These are phyloP conservation scores for Nudaria mundana DNA, from an alignment of 2,888 invertebrate species.

Conservation along the genomic window DNA sequence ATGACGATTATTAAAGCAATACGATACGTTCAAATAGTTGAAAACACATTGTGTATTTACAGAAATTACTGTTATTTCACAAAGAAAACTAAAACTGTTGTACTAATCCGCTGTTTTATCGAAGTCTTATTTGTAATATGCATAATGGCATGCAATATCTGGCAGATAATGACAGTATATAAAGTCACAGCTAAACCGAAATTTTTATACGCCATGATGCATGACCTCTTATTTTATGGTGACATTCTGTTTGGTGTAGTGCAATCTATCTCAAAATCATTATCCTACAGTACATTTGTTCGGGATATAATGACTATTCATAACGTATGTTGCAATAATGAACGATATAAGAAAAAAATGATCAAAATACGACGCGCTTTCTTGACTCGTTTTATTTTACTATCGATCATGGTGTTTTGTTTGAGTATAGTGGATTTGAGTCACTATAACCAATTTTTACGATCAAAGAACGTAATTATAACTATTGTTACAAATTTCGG, in stretches of 20 bases:
- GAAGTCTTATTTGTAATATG: neutral
- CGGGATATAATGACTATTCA: neutral
- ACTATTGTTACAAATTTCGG: neutral
- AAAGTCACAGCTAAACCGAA: too few species aligned
- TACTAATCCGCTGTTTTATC: neutral
- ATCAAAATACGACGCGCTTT: neutral
- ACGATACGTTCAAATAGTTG: neutral
- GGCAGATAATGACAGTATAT: too few species aligned
- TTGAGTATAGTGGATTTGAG: neutral
- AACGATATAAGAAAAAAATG: neutral
- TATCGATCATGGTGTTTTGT: neutral
- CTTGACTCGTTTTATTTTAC: neutral
- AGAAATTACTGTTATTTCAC: neutral
- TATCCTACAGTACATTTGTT: neutral
- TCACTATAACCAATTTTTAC: neutral
- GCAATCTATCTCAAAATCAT: too few species aligned
- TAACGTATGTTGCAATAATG: neutral
- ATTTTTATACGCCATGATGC: too few species aligned
- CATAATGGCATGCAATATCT: too few species aligned
- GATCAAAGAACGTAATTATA: neutral
- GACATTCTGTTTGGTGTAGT: neutral
- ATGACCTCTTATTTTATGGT: too few species aligned
- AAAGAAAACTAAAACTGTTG: neutral
- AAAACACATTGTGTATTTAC: constrained; percentile 1
- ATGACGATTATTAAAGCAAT: neutral